These are phyloP conservation scores for Yponomeuta cagnagella DNA, from an alignment of 2,888 invertebrate genomes.

Conservation along the genomic window DNA sequence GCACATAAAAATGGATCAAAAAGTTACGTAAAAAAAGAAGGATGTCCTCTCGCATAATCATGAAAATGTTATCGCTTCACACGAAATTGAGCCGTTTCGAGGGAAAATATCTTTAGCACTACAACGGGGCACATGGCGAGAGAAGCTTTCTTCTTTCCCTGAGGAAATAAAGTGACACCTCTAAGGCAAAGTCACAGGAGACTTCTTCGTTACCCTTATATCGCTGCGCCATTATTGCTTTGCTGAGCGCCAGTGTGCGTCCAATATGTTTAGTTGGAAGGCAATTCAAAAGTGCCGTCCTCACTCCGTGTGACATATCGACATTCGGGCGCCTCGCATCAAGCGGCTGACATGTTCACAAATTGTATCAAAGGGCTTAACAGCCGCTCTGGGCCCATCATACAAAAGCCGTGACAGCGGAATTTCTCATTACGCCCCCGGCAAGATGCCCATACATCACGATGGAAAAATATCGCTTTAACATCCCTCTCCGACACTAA, in stretches of 20 bases:
- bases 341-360: conserved; percentile 28
- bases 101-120: conserved; percentile 42
- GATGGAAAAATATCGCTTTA: conserved; percentile 67
- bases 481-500: conserved; percentile 56
- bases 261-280: conserved; percentile 2
- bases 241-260: not conserved
- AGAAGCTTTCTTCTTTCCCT: conserved; percentile 23
- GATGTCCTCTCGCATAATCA: conserved; percentile 45
- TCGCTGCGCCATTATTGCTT: not conserved
- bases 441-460: conserved; percentile 67
- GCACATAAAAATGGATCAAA: conserved; percentile 30
- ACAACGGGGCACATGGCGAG: conserved; percentile 26
- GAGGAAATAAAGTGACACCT: conserved; percentile 33
- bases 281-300: conserved; percentile 5
- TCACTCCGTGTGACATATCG: conserved; percentile 13
- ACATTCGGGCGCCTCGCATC: conserved; percentile 20
- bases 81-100: conserved; percentile 48
- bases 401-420: conserved; percentile 68
- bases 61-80: conserved; percentile 52
- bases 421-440: conserved; percentile 70
- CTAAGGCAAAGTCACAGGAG: conserved; percentile 17
- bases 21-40: conserved; percentile 37
- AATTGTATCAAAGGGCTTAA: conserved; percentile 35
- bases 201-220: conserved; percentile 14
- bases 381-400: conserved; percentile 44